These are phyloP conservation scores for Drosophila pandora DNA, from an alignment of 1,140 invertebrate species.

Conservation along the genomic window DNA sequence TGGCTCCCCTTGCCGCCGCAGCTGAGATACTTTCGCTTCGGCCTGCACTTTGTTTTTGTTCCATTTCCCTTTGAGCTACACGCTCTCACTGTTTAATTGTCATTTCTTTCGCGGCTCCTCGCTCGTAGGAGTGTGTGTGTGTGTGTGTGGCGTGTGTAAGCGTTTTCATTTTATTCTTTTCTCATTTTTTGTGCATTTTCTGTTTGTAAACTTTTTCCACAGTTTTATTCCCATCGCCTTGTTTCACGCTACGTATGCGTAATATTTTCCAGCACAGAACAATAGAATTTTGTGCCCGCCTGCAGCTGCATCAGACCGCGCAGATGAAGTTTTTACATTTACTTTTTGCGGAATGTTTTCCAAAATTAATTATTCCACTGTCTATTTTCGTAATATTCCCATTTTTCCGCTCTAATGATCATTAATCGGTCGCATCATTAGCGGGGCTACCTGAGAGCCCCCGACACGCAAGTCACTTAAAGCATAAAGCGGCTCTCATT, in stretches of 20 bases:
- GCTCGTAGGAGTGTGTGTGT: background rate
- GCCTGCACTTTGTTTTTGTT: conserved; percentile 50
- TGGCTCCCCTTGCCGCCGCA: conserved; percentile 6
- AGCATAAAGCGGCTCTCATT: conserved; percentile 78
- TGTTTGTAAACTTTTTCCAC: conserved; percentile 39
- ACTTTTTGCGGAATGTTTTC: conserved; percentile 33
- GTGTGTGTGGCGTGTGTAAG: conserved; percentile 6
- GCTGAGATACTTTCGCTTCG: conserved; percentile 15
- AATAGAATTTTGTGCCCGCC: conserved; percentile 50
- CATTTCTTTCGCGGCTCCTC: conserved; percentile 33
- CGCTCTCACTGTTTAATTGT: conserved; percentile 67
- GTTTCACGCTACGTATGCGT: conserved; percentile 58
- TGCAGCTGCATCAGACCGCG: conserved; percentile 32
- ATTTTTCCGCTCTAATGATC: conserved; percentile 14
- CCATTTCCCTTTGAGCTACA: conserved; percentile 48
- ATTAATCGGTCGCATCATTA: conserved; percentile 44
- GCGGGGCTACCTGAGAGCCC: conserved; percentile 21
- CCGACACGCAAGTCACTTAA: conserved; percentile 69
- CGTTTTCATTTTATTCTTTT: too few species aligned
- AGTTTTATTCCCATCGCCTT: conserved; percentile 51
- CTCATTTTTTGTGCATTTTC: conserved; percentile 2
- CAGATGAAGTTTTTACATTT: conserved; percentile 32
- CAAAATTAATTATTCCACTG: conserved; percentile 14
- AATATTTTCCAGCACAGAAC: conserved; percentile 53
- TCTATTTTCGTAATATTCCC: background rate